phyloP scores from a whole-genome alignment of 2,113 vertebrate genomes.

The Notothenia coriiceps region DNA sequence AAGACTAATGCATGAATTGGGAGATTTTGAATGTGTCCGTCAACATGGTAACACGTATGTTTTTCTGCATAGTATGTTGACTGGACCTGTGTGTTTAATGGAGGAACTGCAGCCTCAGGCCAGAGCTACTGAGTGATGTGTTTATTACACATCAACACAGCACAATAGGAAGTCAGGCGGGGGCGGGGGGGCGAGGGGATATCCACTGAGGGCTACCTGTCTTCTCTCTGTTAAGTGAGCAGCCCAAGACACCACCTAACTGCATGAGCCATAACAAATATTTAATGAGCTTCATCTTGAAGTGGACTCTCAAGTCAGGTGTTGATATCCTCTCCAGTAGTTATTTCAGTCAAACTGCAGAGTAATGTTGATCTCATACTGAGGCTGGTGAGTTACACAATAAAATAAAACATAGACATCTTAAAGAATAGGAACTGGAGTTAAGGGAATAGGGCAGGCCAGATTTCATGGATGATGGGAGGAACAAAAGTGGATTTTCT shows the following conservation, averaged over 20 bases:
- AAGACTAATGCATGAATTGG: slow-evolving; percentile 20
- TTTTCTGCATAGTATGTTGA: not conserved
- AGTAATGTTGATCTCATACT: slow-evolving; percentile 18
- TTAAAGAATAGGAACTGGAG: slow-evolving; percentile 39
- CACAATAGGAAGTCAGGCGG: not conserved
- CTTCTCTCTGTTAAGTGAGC: slow-evolving; percentile 26
- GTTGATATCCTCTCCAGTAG: slow-evolving; percentile 3
- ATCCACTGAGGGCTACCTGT: slow-evolving; percentile 25
- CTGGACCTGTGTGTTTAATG: not conserved
- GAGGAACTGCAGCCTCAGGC: slow-evolving; percentile 9
- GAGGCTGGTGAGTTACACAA: slow-evolving; percentile 18
- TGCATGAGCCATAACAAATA: slow-evolving; percentile 21
- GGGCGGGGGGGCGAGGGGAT: not conserved
- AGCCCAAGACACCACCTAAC: slow-evolving; percentile 17
- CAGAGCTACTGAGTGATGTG: slow-evolving; percentile 37
- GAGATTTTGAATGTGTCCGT: slow-evolving; percentile 43
- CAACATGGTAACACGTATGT: slow-evolving; percentile 45
- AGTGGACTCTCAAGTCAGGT: not conserved
- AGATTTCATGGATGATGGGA: slow-evolving; percentile 73
- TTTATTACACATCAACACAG: slow-evolving; percentile 22
- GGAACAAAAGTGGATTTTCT: slow-evolving; percentile 78
- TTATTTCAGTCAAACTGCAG: slow-evolving; percentile 26
- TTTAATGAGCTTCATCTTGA: slow-evolving; percentile 45
- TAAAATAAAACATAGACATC: slow-evolving; percentile 26
- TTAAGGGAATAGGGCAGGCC: slow-evolving; percentile 44